Evolutionary conservation across 1,140 invertebrate genomes (phyloP), one percentile per base, ranked within the genome.

Genomic region (Drosophila repletoides): DNA sequence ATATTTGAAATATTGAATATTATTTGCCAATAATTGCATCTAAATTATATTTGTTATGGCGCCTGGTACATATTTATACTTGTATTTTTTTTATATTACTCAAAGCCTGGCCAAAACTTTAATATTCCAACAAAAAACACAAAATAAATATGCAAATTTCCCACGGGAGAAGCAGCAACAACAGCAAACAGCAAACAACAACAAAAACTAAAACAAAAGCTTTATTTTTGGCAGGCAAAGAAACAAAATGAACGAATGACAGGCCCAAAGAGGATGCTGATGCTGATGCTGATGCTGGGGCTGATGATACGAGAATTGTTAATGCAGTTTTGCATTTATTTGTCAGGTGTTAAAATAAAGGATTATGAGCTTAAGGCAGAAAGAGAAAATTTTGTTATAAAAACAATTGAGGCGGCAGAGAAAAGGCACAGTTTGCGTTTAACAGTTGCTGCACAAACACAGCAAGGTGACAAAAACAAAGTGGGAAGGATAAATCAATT

Each of bases 301-400:
- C 14, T 52, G 64, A 3, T 19, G 28, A 26, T 61, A 28, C 17
- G 28, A 31, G 14, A 33, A 28, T 53, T 55, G 71, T 73, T 76
- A 70, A 63, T 58, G 34, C 65, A 69, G 52, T 58, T 72, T 72
- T 73, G 63, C 49, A 77, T 77, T 58, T 76, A 52, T 61, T 51
- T 64, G 74, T 34, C 79, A 83, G 77, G 77, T 83, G 77, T 84
- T 77, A 61, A 74, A 71, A 74, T 71, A 74, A 79, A 58, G 65
- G 79, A 83, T 84, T 83, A 84, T 74, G 58, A 26, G n/a, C n/a
- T n/a, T n/a, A n/a, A 21, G 12, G 6, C 48, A 22, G 22, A 12
- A 19, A 14, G 51, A 7, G 14, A 33, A 65, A 28, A 43, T 19
- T 43, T 33, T 33, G 36, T 43, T 83, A 83, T 79, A 83, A 83